A percentile compares a stretch with the other conserved stretches of the same genome.
These are phyloP conservation scores for Myocastor coypus DNA, from an alignment of 2,113 vertebrate species.

Conservation along the genomic window DNA sequence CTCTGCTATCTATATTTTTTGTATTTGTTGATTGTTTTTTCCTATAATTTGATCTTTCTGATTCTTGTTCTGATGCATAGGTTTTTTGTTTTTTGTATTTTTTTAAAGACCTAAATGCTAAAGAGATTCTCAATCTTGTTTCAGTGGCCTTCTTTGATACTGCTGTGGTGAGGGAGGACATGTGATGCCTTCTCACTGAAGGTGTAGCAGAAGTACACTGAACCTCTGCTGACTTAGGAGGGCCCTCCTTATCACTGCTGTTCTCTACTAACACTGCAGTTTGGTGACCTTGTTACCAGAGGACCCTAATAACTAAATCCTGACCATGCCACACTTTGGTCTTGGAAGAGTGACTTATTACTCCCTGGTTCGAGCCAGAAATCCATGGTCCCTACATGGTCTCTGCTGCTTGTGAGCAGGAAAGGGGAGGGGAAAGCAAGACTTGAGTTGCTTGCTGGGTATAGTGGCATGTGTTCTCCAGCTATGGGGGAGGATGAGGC, in stretches of 20 bases:
- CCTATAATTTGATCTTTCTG: neutral
- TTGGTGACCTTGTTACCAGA: neutral
- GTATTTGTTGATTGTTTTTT: neutral
- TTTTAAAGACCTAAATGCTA: neutral
- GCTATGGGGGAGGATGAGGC: neutral
- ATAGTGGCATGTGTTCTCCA: neutral
- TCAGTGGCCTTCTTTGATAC: neutral
- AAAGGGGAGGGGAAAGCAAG: neutral
- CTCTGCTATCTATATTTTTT: neutral
- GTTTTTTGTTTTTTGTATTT: neutral
- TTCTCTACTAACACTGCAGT: neutral
- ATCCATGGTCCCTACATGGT: neutral
- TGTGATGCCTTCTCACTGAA: neutral
- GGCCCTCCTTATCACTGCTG: neutral
- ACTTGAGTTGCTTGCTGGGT: neutral
- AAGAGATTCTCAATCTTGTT: neutral
- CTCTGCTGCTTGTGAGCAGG: neutral
- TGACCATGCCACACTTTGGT: neutral
- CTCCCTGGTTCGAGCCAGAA: neutral
- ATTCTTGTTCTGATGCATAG: neutral
- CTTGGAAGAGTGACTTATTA: neutral
- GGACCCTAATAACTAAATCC: neutral
- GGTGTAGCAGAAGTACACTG: neutral
- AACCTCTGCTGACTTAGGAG: neutral
- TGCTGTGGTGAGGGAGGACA: neutral